phyloP scores from a whole-genome alignment of 2,113 vertebrate genomes.

The Danio rerio region DNA sequence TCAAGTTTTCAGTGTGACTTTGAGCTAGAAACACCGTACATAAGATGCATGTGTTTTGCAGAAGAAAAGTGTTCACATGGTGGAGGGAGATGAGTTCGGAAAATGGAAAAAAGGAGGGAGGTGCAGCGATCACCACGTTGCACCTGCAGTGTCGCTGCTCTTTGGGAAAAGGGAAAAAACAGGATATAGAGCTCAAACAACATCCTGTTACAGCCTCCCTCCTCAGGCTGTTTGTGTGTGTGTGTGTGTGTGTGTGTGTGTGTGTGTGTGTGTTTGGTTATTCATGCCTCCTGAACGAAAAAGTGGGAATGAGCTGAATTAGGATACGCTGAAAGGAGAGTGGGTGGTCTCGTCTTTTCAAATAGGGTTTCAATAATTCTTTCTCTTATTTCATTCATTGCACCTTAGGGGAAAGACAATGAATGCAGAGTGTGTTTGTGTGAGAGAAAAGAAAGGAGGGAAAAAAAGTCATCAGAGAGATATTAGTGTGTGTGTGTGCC shows the following conservation, averaged over 20 bases:
- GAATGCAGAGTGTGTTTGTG: conserved; percentile 12
- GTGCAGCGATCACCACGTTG: conserved; percentile 37
- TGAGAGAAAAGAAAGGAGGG: neutral
- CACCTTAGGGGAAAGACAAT: conserved; percentile 17
- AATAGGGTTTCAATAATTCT: conserved; percentile 24
- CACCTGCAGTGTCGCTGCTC: conserved; percentile 67
- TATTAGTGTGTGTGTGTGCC: neutral
- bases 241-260: conserved; percentile 45
- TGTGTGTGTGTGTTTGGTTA: conserved; percentile 40
- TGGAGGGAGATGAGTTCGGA: conserved; percentile 38
- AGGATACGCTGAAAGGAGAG: neutral
- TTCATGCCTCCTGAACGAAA: conserved; percentile 62
- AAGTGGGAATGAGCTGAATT: conserved; percentile 65
- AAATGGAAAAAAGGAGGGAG: conserved; percentile 50
- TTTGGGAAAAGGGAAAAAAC: conserved; percentile 75
- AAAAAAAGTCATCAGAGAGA: conserved; percentile 10
- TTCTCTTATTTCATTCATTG: conserved; percentile 15
- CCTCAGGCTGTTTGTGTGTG: conserved; percentile 14
- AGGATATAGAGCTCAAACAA: conserved; percentile 76
- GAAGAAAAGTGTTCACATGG: conserved; percentile 16
- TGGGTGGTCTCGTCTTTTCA: conserved; percentile 49
- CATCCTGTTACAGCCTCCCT: conserved; percentile 68
- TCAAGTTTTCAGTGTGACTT: too few species aligned
- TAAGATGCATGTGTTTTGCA: neutral
- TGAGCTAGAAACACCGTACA: too few species aligned